Evolutionary conservation across 2,113 vertebrate genomes (phyloP).

Genomic region (Nothobranchius furzeri): DNA sequence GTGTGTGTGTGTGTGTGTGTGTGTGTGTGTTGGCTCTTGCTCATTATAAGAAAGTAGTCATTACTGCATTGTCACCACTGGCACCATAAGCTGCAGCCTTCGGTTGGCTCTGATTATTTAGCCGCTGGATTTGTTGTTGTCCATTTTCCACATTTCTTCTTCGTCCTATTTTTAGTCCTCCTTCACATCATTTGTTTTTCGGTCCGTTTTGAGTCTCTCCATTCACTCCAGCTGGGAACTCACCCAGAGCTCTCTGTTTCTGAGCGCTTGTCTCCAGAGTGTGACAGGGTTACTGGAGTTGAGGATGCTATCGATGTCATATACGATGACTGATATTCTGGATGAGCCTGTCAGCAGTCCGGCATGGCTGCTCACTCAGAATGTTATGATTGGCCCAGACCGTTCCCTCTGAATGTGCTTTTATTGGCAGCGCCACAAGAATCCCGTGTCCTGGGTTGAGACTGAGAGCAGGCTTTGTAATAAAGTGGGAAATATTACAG

Average conservation of each 20-base stretch:
- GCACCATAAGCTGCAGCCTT: conserved; percentile 50
- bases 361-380: conserved; percentile 47
- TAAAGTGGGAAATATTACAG: conserved; percentile 57
- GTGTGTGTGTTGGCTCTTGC: conserved; percentile 40
- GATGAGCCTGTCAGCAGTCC: conserved; percentile 50
- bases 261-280: conserved; percentile 24
- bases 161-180: conserved; percentile 7
- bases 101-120: conserved; percentile 52
- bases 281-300: conserved; percentile 6
- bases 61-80: conserved; percentile 46
- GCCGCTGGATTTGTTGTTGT: conserved; percentile 43
- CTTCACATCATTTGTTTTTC: not conserved
- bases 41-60: conserved; percentile 65
- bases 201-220: not conserved
- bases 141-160: conserved; percentile 22
- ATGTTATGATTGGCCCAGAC: conserved; percentile 62
- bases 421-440: conserved; percentile 62
- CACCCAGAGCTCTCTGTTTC: conserved; percentile 14
- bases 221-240: conserved; percentile 31
- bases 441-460: conserved; percentile 42
- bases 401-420: conserved; percentile 54
- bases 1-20: conserved; percentile 24
- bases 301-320: conserved; percentile 21
- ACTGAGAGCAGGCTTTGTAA: conserved; percentile 42
- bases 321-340: conserved; percentile 49